Evolutionary conservation across 2,797 vertebrate species (phyloP).

Genomic region (Nothura maculosa): DNA sequence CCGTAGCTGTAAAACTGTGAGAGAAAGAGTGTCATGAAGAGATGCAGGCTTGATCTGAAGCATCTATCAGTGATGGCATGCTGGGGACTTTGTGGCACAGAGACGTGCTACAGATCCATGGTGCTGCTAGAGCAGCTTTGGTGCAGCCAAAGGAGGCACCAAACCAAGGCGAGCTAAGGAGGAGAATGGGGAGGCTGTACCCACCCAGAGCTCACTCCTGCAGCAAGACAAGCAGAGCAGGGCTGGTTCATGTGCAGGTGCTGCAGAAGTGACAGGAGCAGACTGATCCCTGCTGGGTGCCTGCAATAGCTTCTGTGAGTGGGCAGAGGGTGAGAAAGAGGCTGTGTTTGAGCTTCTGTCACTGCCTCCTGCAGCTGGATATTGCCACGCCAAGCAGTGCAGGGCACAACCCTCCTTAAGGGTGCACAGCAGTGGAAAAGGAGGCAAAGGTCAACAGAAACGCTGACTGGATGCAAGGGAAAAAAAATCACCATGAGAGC

Average conservation of each 20-base stretch:
- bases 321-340: neutral
- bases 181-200: neutral
- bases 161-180: neutral
- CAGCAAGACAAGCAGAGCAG: neutral
- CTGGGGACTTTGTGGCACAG: neutral
- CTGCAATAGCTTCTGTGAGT: neutral
- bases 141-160: neutral
- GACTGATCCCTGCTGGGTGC: neutral
- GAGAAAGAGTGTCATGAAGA: slow-evolving; percentile 59
- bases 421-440: neutral
- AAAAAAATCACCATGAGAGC: neutral
- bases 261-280: neutral
- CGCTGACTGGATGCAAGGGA: neutral
- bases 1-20: slow-evolving; percentile 95
- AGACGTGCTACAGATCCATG: neutral
- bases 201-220: neutral
- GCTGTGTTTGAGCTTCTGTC: neutral
- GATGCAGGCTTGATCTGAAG: neutral
- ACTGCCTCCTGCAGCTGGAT: neutral
- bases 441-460: neutral
- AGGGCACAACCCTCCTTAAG: neutral
- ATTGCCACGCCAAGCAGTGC: neutral
- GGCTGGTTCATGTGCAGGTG: neutral
- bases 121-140: neutral
- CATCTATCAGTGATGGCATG: neutral